Conservation (phyloP, 1,140 invertebrate species). For the Cotesia glomerata region DNA sequence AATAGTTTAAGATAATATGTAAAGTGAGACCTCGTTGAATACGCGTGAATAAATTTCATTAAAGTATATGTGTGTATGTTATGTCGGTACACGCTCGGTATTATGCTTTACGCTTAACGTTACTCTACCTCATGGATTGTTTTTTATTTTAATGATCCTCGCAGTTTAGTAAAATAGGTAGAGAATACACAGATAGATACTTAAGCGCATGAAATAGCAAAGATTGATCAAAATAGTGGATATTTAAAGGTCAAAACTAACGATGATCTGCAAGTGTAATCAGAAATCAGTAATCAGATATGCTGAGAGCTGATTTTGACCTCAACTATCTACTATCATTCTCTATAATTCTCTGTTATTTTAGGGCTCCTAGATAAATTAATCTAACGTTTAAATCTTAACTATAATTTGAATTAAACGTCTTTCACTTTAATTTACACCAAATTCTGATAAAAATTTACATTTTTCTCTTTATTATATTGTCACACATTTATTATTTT, state of each 20-base stretch:
- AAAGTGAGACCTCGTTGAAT: too few species aligned
- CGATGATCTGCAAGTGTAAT: slow-evolving; percentile 42
- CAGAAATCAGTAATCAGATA: neutral
- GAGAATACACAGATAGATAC: slow-evolving; percentile 1
- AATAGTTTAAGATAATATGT: too few species aligned
- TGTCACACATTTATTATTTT: too few species aligned
- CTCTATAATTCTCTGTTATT: slow-evolving; percentile 1
- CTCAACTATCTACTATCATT: neutral
- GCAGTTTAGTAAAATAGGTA: neutral
- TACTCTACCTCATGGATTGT: too few species aligned
- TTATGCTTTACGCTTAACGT: too few species aligned
- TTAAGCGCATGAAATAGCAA: neutral
- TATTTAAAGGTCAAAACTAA: slow-evolving; percentile 32
- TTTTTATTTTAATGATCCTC: too few species aligned
- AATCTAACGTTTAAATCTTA: neutral
- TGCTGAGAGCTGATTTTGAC: slow-evolving; percentile 8
- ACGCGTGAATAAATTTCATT: too few species aligned
- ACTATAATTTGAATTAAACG: neutral
- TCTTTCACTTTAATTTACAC: too few species aligned
- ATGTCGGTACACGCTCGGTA: too few species aligned
- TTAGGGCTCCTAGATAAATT: neutral
- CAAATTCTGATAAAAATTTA: too few species aligned
- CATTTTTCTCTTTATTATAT: too few species aligned
- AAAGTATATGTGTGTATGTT: too few species aligned
- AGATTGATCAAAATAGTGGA: slow-evolving; percentile 40